These are phyloP conservation scores for Rhea pennata DNA, from an alignment of 2,113 vertebrate species.

Conservation along the genomic window DNA sequence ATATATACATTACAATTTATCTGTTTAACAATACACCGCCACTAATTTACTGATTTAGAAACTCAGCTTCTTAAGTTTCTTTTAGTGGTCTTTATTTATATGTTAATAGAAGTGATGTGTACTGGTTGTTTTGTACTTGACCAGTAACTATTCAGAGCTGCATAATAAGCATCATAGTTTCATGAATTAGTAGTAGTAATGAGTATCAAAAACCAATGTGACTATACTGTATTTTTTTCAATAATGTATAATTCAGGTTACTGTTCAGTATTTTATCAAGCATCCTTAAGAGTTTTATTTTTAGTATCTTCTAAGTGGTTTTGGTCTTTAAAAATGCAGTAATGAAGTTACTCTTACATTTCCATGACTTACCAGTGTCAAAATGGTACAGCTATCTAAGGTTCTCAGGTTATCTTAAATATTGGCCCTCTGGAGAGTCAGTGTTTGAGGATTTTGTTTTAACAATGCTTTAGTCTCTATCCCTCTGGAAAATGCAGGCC, in stretches of 20 bases:
- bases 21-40: not conserved
- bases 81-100: not conserved
- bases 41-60: not conserved
- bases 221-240: not conserved
- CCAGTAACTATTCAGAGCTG: not conserved
- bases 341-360: not conserved
- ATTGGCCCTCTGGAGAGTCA: not conserved
- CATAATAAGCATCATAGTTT: not conserved
- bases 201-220: not conserved
- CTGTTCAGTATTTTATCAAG: not conserved
- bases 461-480: not conserved
- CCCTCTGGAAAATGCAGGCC: not conserved
- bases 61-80: not conserved
- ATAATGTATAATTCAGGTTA: not conserved
- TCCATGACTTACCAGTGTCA: not conserved
- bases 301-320: not conserved
- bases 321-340: not conserved
- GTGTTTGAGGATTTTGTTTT: not conserved
- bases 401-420: not conserved
- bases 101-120: not conserved
- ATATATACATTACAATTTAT: accelerated
- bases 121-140: not conserved
- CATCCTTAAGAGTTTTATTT: not conserved
- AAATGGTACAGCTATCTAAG: not conserved
- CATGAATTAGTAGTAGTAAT: not conserved